These are phyloP conservation scores for Enteromius argenteus DNA, from an alignment of 2,797 vertebrate species.

Conservation along the genomic window DNA sequence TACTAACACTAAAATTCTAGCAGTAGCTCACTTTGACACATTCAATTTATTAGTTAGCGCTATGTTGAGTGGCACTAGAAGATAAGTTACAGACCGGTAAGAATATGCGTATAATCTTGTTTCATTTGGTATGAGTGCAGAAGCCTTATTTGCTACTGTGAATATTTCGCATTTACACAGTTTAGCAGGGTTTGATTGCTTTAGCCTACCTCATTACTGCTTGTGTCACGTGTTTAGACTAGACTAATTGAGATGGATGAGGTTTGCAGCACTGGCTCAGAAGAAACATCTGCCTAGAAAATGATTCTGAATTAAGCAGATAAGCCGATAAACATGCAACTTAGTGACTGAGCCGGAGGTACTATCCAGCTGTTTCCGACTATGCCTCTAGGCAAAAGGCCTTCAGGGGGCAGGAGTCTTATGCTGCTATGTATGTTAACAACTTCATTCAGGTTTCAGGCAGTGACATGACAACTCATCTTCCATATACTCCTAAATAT, in stretches of 20 bases:
- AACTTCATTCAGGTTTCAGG: slow-evolving; percentile 22
- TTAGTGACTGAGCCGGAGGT: slow-evolving; percentile 30
- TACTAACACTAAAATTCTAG: background rate
- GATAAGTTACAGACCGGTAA: background rate
- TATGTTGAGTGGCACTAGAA: slow-evolving; percentile 12
- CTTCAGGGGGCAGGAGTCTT: background rate
- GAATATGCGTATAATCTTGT: background rate
- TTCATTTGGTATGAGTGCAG: slow-evolving; percentile 17
- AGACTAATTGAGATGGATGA: slow-evolving; percentile 62
- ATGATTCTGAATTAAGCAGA: slow-evolving; percentile 59
- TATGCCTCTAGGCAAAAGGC: slow-evolving; percentile 33
- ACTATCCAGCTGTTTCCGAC: slow-evolving; percentile 36
- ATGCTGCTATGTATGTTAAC: slow-evolving; percentile 16
- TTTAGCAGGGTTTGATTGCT: slow-evolving; percentile 50
- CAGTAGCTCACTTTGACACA: slow-evolving; percentile 29
- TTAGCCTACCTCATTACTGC: slow-evolving; percentile 45
- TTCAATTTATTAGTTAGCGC: slow-evolving; percentile 13
- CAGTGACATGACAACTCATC: slow-evolving; percentile 14
- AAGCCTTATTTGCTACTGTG: slow-evolving; percentile 14
- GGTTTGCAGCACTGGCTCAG: slow-evolving; percentile 52
- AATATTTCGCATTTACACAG: slow-evolving; percentile 33
- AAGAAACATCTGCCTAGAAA: slow-evolving; percentile 61
- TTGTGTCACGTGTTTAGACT: slow-evolving; percentile 52
- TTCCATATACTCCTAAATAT: slow-evolving; percentile 4
- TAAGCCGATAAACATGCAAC: slow-evolving; percentile 56